Conservation (phyloP, 2,797 vertebrate species). For the Microcaecilia unicolor region DNA sequence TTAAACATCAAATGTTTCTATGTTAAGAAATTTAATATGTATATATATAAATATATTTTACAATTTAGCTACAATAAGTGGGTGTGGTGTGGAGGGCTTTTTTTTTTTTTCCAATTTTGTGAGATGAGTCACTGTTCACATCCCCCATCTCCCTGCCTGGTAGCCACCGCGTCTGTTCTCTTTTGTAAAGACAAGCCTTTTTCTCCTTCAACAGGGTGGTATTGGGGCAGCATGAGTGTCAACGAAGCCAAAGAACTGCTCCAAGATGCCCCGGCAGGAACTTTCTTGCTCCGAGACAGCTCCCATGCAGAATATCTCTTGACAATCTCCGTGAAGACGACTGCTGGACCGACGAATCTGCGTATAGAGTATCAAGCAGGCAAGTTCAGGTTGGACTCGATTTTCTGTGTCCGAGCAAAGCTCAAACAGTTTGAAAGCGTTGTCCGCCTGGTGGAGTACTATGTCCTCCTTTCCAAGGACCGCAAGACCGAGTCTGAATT, state of each 20-base stretch:
- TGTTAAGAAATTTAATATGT: too few species aligned
- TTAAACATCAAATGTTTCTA: too few species aligned
- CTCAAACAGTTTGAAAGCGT: slow-evolving; percentile 90
- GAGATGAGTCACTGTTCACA: too few species aligned
- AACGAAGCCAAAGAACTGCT: slow-evolving; percentile 87
- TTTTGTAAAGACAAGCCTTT: slow-evolving; percentile 15
- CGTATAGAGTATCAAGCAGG: slow-evolving; percentile 87
- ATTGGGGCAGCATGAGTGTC: slow-evolving; percentile 86
- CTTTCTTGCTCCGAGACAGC: slow-evolving; percentile 89
- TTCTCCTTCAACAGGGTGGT: slow-evolving; percentile 75
- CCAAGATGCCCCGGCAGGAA: slow-evolving; percentile 79
- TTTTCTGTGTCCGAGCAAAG: slow-evolving; percentile 80
- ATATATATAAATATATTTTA: too few species aligned
- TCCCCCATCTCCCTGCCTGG: too few species aligned
- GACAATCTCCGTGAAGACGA: slow-evolving; percentile 92
- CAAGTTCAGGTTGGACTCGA: slow-evolving; percentile 91
- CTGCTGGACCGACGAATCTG: slow-evolving; percentile 86
- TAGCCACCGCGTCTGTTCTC: background rate
- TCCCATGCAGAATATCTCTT: slow-evolving; percentile 88
- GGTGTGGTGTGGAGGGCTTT: too few species aligned
- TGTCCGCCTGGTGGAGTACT: slow-evolving; percentile 89
- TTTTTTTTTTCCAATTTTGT: too few species aligned
- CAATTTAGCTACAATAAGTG: too few species aligned
- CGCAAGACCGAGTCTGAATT: slow-evolving; percentile 48
- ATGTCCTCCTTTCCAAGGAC: slow-evolving; percentile 78